phyloP scores from a whole-genome alignment of 2,797 vertebrate species.

The Scarus forsteni region DNA sequence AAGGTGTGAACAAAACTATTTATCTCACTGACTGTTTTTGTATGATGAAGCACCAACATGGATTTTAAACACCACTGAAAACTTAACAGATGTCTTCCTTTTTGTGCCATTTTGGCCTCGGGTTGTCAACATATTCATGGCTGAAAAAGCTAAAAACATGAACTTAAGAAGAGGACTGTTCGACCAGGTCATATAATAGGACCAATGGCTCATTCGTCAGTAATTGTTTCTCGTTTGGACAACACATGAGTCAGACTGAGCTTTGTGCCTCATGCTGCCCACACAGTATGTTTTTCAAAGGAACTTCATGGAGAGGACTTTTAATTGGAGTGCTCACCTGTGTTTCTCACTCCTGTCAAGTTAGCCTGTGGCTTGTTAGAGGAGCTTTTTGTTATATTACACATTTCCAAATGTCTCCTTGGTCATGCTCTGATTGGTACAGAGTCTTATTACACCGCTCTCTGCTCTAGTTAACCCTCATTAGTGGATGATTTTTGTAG shows the following conservation, averaged over 20 bases:
- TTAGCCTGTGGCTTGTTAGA: constrained; percentile 22
- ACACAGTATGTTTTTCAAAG: constrained; percentile 29
- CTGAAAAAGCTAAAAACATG: background rate
- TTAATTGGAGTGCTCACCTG: constrained; percentile 48
- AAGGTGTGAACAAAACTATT: too few relatives aligned
- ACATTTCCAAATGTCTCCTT: constrained; percentile 26
- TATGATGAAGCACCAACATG: too few relatives aligned
- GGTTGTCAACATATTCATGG: too few relatives aligned
- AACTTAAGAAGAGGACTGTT: background rate
- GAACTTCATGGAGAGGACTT: constrained; percentile 38
- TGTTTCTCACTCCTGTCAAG: constrained; percentile 28
- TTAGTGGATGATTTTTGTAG: constrained; percentile 7
- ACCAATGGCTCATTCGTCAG: constrained; percentile 13
- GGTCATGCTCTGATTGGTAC: constrained; percentile 18
- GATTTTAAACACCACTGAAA: too few relatives aligned
- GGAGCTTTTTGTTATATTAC: constrained; percentile 2
- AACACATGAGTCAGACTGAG: constrained; percentile 35
- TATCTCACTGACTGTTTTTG: too few relatives aligned
- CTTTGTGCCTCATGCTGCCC: constrained; percentile 16
- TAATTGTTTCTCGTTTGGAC: constrained; percentile 42
- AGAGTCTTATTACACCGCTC: background rate
- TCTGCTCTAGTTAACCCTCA: background rate
- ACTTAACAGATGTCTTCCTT: too few relatives aligned
- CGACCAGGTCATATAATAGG: constrained; percentile 1
- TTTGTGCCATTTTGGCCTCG: too few relatives aligned